phyloP scores from a whole-genome alignment of 2,797 vertebrate genomes.

The Sebastes hubbsi region DNA sequence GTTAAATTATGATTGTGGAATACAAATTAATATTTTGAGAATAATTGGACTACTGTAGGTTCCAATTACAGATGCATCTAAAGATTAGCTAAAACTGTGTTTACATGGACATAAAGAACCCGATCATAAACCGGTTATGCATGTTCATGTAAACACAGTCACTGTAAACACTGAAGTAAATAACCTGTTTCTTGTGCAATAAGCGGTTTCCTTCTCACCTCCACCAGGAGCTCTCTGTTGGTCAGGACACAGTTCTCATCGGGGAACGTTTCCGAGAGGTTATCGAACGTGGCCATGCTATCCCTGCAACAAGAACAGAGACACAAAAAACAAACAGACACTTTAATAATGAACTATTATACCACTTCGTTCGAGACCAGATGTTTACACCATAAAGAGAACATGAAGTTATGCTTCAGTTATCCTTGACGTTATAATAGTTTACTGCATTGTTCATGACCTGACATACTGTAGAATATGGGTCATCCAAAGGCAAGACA shows the following conservation, averaged over 20 bases:
- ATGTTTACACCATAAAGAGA: background rate
- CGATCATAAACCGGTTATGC: rapidly evolving
- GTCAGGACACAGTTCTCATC: constrained; percentile 88
- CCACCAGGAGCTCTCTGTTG: constrained; percentile 83
- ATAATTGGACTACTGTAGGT: background rate
- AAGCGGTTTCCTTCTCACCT: constrained; percentile 74
- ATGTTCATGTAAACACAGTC: background rate
- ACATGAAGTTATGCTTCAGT: constrained; percentile 1
- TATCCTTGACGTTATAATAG: constrained; percentile 1
- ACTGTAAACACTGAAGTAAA: background rate
- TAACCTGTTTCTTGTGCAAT: background rate
- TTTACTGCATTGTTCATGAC: constrained; percentile 9
- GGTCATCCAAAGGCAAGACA: background rate
- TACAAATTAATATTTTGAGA: background rate
- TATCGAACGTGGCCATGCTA: constrained; percentile 77
- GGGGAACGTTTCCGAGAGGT: constrained; percentile 87
- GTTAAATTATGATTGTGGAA: background rate
- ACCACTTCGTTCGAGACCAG: background rate
- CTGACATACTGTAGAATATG: background rate
- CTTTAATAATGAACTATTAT: constrained; percentile 5
- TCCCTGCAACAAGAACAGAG: constrained; percentile 73
- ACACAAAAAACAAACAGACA: background rate
- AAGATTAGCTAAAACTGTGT: background rate
- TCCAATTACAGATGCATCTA: background rate
- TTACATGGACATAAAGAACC: background rate